Base-by-base conservation (phyloP, 2,797 vertebrate genomes). In the Melanotaenia trifasciata region DNA sequence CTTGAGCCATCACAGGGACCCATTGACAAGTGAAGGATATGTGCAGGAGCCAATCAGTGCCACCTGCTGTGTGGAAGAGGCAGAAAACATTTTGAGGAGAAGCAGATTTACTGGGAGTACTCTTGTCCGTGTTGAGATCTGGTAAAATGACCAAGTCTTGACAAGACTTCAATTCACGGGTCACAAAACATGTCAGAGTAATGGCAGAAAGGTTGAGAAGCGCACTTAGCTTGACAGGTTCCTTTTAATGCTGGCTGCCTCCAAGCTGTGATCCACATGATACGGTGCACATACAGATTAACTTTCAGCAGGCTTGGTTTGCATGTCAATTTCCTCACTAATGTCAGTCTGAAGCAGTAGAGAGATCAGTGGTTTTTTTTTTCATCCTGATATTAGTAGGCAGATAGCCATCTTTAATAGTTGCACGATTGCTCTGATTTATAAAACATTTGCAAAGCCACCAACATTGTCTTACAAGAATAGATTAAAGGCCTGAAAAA, bases 101-200 rank as follows among this genome's bases (percentile, higher is more conserved):
- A 76, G 67, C 73, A 83, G 81, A 89, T 90, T 92, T 88, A 83
- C 83, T 70, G 36, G 81, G 70, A 84, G 77, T 67, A 67, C 80
- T 87, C 75, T 71, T 18, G 35, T 83, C 85, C 76, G 62, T 77
- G 76, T 83, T 84, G 74, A 83, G 84, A 84, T 81, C 84, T 85
- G 87, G 89, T 92, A 90, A 92, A 93, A 91, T 91, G 91, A 93
- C 90, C 90, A 89, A 87, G 87, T 91, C 89, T 76, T 94, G 94
- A 94, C 93, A 94, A 93, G 91, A 91, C 92, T 92, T 94, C 91
- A 93, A 90, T 91, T 90, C 88, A 93, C 66, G 92, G 94, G 94
- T 95, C 94, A 94, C 83, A 78, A 91, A 90, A 93, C 87, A 89
- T 92, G 93, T 94, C 94, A 94, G 85, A 80, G 84, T 79, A 83